A percentile compares a stretch with the other conserved stretches of the same genome.
These are phyloP conservation scores for Proctacanthus coquilletti DNA, from an alignment of 1,140 invertebrate genomes.

Conservation along the genomic window DNA sequence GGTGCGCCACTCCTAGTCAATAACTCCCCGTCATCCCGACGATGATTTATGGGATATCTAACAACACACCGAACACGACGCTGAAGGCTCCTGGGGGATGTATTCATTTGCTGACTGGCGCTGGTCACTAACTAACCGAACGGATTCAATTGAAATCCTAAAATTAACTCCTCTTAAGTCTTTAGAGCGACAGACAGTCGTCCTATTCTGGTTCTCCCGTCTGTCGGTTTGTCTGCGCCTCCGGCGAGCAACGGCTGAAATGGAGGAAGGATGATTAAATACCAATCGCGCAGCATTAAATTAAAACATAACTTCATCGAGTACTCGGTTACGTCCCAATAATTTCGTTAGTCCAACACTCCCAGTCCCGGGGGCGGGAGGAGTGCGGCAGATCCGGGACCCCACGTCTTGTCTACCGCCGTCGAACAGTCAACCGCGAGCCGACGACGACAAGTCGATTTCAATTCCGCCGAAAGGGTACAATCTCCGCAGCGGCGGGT, in stretches of 20 bases:
- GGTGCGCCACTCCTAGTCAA: no score
- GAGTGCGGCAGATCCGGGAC: neutral
- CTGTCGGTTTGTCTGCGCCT: no score
- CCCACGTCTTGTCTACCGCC: neutral
- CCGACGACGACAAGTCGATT: neutral
- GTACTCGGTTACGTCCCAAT: neutral
- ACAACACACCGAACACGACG: no score
- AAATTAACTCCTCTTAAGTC: no score
- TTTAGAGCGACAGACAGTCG: no score
- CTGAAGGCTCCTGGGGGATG: no score
- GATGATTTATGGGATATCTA: no score
- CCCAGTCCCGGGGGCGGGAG: neutral
- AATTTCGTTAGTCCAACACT: neutral
- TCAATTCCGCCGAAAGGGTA: neutral
- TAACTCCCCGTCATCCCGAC: no score
- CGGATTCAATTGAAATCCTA: no score
- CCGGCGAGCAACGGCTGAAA: neutral
- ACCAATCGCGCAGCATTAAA: neutral
- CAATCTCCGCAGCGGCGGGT: neutral
- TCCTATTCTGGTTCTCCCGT: no score
- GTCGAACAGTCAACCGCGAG: neutral
- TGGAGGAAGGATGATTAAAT: neutral
- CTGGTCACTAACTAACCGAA: no score
- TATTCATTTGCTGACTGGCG: no score
- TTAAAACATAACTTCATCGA: neutral